A percentile compares a stretch with the other conserved stretches of the same genome.
phyloP scores from a whole-genome alignment of 2,113 vertebrate species.

The Electrona antarctica region DNA sequence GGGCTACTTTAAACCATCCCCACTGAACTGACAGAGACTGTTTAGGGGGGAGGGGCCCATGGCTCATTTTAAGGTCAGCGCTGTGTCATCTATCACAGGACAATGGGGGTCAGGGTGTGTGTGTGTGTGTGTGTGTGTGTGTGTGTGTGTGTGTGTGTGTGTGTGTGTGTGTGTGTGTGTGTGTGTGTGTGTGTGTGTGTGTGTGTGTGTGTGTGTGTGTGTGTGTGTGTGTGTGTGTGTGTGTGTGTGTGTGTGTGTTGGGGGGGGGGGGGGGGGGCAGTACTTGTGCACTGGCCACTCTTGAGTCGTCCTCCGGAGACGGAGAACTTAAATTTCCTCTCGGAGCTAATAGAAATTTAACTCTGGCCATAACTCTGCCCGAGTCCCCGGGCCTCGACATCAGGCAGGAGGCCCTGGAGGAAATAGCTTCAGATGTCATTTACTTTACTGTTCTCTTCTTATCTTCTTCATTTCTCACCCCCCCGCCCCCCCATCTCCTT shows the following conservation, averaged over 20 bases:
- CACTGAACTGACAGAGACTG: constrained; percentile 53
- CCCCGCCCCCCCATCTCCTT: background rate
- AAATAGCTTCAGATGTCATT: constrained; percentile 84
- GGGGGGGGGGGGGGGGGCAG: background rate
- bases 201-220: too few relatives aligned
- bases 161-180: too few relatives aligned
- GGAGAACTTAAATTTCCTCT: constrained; percentile 75
- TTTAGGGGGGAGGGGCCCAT: constrained; percentile 46
- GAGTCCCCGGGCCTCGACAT: constrained; percentile 68
- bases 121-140: too few relatives aligned
- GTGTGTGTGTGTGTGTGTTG: too few relatives aligned
- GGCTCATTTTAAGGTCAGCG: constrained; percentile 64
- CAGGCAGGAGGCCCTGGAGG: constrained; percentile 71
- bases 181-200: too few relatives aligned
- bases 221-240: too few relatives aligned
- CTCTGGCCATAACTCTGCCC: constrained; percentile 74
- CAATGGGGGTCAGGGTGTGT: constrained; percentile 45
- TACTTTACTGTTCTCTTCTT: constrained; percentile 83
- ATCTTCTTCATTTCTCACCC: constrained; percentile 81
- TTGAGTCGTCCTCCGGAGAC: constrained; percentile 64
- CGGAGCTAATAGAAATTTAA: constrained; percentile 81
- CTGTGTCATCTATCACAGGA: constrained; percentile 72
- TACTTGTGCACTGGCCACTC: constrained; percentile 61
- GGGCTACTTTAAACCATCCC: constrained; percentile 46
- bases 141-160: too few relatives aligned